A percentile compares a stretch with the other conserved stretches of the same genome.
phyloP scores from a whole-genome alignment of 1,140 invertebrate species.

The Vanessa atalanta region DNA sequence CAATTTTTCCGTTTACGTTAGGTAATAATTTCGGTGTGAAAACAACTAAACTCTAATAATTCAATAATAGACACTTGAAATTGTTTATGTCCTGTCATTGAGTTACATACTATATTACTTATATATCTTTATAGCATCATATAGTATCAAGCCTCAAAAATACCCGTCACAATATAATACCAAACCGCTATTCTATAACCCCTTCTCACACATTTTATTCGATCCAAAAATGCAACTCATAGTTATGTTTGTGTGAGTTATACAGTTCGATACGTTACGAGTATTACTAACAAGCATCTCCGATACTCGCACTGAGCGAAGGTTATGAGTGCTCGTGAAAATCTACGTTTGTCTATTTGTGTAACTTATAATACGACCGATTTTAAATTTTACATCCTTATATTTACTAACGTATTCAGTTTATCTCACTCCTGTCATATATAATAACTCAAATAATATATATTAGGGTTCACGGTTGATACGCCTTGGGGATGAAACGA shows the following conservation, averaged over 20 bases:
- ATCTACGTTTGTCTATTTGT: conserved; percentile 11
- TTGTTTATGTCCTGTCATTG: not conserved
- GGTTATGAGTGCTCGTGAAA: conserved; percentile 4
- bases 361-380: not conserved
- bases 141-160: not conserved
- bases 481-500: no score
- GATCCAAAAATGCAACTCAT: conserved; percentile 3
- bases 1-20: no score
- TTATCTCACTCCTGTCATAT: no score
- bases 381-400: not conserved
- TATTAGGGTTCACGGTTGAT: no score
- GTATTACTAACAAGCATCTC: conserved; percentile 31
- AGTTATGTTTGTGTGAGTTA: conserved; percentile 8
- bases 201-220: no score
- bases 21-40: no score
- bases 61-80: not conserved
- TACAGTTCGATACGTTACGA: conserved; percentile 9
- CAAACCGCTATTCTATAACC: no score
- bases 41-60: not conserved
- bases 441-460: no score
- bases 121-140: not conserved
- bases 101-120: not conserved
- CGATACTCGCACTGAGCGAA: conserved; percentile 1
- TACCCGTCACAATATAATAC: no score
- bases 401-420: no score